A percentile compares a stretch with the other conserved stretches of the same genome.
Conservation (phyloP, 2,797 vertebrate genomes). For the Malacoraja senta region DNA sequence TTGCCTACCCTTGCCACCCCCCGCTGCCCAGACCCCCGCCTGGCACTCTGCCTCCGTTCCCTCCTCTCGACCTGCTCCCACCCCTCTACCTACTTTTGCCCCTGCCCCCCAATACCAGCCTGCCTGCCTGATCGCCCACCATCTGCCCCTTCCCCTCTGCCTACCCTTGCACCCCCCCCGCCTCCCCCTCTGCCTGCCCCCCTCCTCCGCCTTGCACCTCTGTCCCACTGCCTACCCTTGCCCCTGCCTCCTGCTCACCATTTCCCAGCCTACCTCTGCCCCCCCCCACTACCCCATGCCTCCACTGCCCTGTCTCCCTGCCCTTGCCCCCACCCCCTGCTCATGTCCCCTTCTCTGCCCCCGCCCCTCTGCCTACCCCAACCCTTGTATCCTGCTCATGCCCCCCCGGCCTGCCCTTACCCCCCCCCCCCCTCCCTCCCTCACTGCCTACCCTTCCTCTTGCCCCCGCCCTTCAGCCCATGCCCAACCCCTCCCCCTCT, state of each 20-base stretch:
- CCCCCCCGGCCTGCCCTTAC: not conserved
- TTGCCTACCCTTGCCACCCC: too few species aligned
- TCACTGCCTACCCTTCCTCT: slow-evolving; percentile 19
- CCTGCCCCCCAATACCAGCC: not conserved
- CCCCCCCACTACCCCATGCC: too few species aligned
- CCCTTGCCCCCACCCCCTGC: too few species aligned
- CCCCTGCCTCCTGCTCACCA: not conserved
- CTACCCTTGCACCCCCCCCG: not conserved
- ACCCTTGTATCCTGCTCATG: not conserved
- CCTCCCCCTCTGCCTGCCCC: not conserved
- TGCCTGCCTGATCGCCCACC: not conserved
- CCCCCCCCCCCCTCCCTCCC: not conserved
- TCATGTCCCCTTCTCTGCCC: too few species aligned
- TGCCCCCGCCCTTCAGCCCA: slow-evolving; percentile 13
- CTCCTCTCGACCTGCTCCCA: too few species aligned
- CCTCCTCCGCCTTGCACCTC: not conserved
- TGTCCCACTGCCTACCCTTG: not conserved
- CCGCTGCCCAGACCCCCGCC: too few species aligned
- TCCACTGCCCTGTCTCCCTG: too few species aligned
- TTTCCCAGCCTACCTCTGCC: not conserved
- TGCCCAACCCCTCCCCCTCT: not conserved
- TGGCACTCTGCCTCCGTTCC: too few species aligned
- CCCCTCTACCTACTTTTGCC: not conserved
- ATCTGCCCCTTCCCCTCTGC: not conserved
- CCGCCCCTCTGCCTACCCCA: too few species aligned